Percentiles rank a stretch among this genome's conserved stretches.
Evolutionary conservation across 2,888 invertebrate species (phyloP).

Genomic region (Epinotia demarniana): DNA sequence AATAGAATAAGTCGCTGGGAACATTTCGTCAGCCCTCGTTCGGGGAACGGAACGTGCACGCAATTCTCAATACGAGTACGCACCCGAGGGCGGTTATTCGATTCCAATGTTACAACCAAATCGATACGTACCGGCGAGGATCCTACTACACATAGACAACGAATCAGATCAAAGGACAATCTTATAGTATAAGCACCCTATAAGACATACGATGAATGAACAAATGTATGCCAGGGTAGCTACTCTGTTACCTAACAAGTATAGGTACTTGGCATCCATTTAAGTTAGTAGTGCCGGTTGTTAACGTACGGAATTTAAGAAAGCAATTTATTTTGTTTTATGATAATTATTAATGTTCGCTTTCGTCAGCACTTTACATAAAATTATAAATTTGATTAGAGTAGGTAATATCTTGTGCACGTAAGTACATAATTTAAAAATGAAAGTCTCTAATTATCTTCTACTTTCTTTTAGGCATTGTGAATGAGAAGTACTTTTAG

Average conservation of each 20-base stretch:
- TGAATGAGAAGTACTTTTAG: conserved; percentile 50
- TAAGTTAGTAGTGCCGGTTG: conserved; percentile 2
- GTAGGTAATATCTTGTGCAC: conserved; percentile 40
- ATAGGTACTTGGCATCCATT: conserved; percentile 1
- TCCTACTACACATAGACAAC: not conserved
- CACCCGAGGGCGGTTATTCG: conserved; percentile 52
- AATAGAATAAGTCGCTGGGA: conserved; percentile 61
- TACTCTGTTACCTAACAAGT: conserved; percentile 6
- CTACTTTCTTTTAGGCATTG: conserved; percentile 57
- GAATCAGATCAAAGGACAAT: conserved; percentile 43
- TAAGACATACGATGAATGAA: not conserved
- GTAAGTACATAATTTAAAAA: conserved; percentile 51
- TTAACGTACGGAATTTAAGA: conserved; percentile 34
- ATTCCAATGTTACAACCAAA: conserved; percentile 54
- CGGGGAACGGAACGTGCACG: conserved; percentile 69
- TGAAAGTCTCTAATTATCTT: conserved; percentile 63
- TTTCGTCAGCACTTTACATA: conserved; percentile 49
- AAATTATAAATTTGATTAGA: conserved; percentile 45
- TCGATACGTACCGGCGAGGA: conserved; percentile 48
- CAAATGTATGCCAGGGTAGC: not conserved
- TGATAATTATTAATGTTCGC: conserved; percentile 43
- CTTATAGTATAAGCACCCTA: too few species aligned
- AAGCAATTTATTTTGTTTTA: conserved; percentile 30
- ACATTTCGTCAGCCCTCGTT: conserved; percentile 69
- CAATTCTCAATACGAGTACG: conserved; percentile 66